Conservation (phyloP, 2,888 invertebrate species). For the Hypercompe scribonia region DNA sequence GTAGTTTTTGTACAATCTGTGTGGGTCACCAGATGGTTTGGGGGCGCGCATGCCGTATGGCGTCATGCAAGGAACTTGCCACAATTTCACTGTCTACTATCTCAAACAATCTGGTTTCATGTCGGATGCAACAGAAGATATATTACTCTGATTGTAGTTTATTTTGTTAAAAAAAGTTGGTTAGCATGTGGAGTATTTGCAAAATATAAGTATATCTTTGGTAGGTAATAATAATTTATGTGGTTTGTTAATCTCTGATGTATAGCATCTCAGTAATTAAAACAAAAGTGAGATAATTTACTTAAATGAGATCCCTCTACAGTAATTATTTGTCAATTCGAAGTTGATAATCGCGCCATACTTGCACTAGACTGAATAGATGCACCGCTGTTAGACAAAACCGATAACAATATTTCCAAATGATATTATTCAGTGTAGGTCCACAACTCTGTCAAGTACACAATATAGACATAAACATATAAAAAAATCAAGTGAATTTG, state of each 20-base stretch:
- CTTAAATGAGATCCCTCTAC: background rate
- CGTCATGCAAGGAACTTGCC: conserved; percentile 49
- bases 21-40: conserved; percentile 70
- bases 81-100: conserved; percentile 77
- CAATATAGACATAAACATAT: too few relatives aligned
- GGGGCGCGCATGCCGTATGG: conserved; percentile 72
- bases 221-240: background rate
- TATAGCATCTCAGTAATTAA: background rate
- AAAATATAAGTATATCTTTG: background rate
- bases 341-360: background rate
- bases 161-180: conserved; percentile 2
- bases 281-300: too few relatives aligned
- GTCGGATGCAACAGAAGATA: conserved; percentile 47
- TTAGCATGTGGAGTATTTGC: background rate
- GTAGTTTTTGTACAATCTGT: conserved; percentile 66
- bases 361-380: too few relatives aligned
- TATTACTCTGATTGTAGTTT: conserved; percentile 41
- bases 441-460: too few relatives aligned
- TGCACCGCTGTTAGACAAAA: too few relatives aligned
- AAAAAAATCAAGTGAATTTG: too few relatives aligned
- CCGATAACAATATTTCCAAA: too few relatives aligned
- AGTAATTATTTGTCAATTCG: background rate
- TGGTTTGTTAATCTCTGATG: background rate
- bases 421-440: too few relatives aligned
- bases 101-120: conserved; percentile 66